Evolutionary conservation across 2,888 invertebrate species (phyloP).

Genomic region (Pteria penguin): DNA sequence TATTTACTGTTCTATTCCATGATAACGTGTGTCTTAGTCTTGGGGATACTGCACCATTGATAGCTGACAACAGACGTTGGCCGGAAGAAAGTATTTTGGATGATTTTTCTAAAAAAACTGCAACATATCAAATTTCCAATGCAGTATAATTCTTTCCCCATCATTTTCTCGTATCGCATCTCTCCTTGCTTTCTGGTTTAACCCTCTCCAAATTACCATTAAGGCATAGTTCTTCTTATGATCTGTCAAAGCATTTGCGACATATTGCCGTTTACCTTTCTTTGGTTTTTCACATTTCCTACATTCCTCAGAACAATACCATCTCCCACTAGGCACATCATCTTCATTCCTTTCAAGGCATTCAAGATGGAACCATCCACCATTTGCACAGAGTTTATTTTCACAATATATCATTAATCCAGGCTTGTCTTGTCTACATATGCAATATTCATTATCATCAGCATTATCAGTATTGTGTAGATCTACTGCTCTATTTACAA

Average conservation of each 20-base stretch:
- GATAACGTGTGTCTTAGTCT: constrained; percentile 35
- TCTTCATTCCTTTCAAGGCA: constrained; percentile 30
- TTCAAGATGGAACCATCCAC: constrained; percentile 40
- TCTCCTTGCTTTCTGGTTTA: constrained; percentile 33
- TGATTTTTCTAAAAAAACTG: constrained; percentile 46
- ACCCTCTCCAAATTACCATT: constrained; percentile 37
- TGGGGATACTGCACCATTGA: constrained; percentile 39
- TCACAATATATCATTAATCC: constrained; percentile 36
- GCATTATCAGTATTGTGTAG: background rate
- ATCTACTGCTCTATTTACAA: background rate
- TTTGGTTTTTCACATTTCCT: background rate
- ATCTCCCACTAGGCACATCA: constrained; percentile 36
- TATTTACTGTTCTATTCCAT: constrained; percentile 51
- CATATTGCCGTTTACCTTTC: background rate
- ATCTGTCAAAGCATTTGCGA: background rate
- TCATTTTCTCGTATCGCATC: constrained; percentile 53
- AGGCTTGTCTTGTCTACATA: background rate
- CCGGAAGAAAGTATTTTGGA: constrained; percentile 48
- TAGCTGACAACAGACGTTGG: constrained; percentile 37
- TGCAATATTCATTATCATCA: constrained; percentile 4
- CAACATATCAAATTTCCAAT: constrained; percentile 51
- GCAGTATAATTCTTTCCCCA: constrained; percentile 40
- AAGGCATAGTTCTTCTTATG: constrained; percentile 14
- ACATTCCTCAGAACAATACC: constrained; percentile 31
- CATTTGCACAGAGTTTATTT: constrained; percentile 32